phyloP scores from a whole-genome alignment of 2,113 vertebrate genomes.

The Tautogolabrus adspersus region DNA sequence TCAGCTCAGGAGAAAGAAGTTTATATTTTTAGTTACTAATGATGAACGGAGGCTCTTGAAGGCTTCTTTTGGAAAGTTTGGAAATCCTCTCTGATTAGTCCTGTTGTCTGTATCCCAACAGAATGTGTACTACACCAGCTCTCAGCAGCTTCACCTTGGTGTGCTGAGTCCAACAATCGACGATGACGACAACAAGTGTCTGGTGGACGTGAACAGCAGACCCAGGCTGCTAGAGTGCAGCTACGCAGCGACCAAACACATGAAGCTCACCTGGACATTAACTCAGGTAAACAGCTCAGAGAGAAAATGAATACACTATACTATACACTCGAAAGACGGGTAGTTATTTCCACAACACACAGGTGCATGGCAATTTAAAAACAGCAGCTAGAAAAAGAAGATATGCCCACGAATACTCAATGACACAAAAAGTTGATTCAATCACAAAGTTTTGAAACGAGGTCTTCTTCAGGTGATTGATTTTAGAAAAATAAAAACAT shows the following conservation, averaged over 20 bases:
- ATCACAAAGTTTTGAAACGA: too few species aligned
- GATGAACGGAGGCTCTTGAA: neutral
- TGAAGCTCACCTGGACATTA: slow-evolving; percentile 97
- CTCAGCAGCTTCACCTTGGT: slow-evolving; percentile 93
- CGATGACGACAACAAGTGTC: slow-evolving; percentile 95
- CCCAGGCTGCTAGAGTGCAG: slow-evolving; percentile 96
- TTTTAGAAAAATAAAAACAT: too few species aligned
- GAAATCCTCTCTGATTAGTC: neutral
- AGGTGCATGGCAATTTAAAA: too few species aligned
- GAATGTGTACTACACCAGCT: slow-evolving; percentile 96
- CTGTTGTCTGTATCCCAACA: slow-evolving; percentile 70
- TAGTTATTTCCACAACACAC: too few species aligned
- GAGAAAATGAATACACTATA: neutral
- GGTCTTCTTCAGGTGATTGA: too few species aligned
- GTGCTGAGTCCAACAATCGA: slow-evolving; percentile 93
- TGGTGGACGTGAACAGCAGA: slow-evolving; percentile 96
- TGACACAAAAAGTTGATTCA: too few species aligned
- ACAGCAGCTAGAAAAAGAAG: too few species aligned
- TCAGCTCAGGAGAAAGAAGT: neutral
- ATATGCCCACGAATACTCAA: too few species aligned
- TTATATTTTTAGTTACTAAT: neutral
- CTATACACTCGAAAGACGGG: too few species aligned
- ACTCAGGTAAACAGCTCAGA: slow-evolving; percentile 85
- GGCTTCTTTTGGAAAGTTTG: too few species aligned
- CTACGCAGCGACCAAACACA: slow-evolving; percentile 93